Evolutionary conservation across 2,888 invertebrate species (phyloP).

Genomic region (Cyrtodaria siliqua): DNA sequence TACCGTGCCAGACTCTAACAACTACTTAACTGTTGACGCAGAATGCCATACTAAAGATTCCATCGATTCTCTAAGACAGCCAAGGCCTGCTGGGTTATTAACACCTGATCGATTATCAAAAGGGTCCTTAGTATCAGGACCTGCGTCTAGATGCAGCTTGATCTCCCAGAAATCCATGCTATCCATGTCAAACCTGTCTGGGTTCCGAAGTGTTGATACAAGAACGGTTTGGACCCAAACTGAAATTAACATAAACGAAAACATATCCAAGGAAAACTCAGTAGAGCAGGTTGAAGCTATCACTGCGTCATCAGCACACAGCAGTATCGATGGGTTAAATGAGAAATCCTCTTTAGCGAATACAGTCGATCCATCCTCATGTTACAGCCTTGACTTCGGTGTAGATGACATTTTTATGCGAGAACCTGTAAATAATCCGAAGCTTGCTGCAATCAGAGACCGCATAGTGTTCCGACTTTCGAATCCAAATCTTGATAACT

Average conservation of each 20-base stretch:
- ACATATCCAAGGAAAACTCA: not conserved
- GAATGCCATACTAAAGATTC: constrained; percentile 28
- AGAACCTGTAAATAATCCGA: constrained; percentile 45
- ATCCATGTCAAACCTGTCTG: constrained; percentile 42
- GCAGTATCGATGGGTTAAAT: not conserved
- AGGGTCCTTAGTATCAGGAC: constrained; percentile 30
- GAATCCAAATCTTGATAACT: constrained; percentile 32
- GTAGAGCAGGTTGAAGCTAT: not conserved
- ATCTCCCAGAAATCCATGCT: constrained; percentile 34
- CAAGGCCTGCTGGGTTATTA: constrained; percentile 6
- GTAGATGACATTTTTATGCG: constrained; percentile 29
- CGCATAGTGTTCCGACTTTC: constrained; percentile 36
- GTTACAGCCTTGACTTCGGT: constrained; percentile 49
- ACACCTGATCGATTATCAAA: constrained; percentile 29
- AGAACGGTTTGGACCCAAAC: constrained; percentile 63
- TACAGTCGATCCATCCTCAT: constrained; percentile 15
- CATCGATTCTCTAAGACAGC: not conserved
- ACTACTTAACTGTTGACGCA: constrained; percentile 5
- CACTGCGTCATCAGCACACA: not conserved
- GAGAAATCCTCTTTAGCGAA: not conserved
- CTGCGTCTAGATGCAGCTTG: constrained; percentile 28
- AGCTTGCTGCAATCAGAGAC: constrained; percentile 42
- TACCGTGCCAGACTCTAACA: not conserved
- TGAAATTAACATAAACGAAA: constrained; percentile 14
- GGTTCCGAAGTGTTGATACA: constrained; percentile 14